phyloP scores from a whole-genome alignment of 2,113 vertebrate genomes.

The Melanocharis versteri region DNA sequence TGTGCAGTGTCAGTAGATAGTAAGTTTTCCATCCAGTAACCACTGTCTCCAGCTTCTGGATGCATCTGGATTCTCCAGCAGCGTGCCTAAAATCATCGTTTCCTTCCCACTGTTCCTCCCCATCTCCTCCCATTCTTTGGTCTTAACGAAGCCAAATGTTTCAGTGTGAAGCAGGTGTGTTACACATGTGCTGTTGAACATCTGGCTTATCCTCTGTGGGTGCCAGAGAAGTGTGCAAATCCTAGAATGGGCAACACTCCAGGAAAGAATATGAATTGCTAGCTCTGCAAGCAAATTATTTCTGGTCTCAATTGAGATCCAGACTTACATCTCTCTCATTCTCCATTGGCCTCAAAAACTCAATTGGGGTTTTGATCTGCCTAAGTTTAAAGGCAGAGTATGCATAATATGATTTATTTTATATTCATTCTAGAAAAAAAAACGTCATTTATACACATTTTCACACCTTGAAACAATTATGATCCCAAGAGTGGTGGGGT shows the following conservation, averaged over 20 bases:
- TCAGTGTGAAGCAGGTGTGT: constrained; percentile 15
- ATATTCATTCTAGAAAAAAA: not conserved
- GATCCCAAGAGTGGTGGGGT: not conserved
- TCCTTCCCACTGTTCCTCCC: not conserved
- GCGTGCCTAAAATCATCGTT: not conserved
- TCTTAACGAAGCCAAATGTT: not conserved
- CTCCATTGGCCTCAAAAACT: not conserved
- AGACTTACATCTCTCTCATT: not conserved
- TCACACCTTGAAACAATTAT: constrained; percentile 20
- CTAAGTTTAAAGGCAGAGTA: not conserved
- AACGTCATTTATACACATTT: not conserved
- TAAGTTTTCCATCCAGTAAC: not conserved
- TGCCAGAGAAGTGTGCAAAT: constrained; percentile 15
- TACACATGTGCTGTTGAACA: constrained; percentile 11
- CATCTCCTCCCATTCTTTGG: not conserved
- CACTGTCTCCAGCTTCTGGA: not conserved
- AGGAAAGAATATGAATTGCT: not conserved
- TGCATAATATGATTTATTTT: not conserved
- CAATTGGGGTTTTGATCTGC: not conserved
- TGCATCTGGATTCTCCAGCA: not conserved
- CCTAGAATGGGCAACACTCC: constrained; percentile 1
- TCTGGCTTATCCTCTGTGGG: constrained; percentile 11
- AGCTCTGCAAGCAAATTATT: not conserved
- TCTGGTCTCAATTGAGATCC: not conserved
- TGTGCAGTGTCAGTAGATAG: not conserved